phyloP scores from a whole-genome alignment of 2,888 invertebrate genomes.

The Cybosia mesomella region DNA sequence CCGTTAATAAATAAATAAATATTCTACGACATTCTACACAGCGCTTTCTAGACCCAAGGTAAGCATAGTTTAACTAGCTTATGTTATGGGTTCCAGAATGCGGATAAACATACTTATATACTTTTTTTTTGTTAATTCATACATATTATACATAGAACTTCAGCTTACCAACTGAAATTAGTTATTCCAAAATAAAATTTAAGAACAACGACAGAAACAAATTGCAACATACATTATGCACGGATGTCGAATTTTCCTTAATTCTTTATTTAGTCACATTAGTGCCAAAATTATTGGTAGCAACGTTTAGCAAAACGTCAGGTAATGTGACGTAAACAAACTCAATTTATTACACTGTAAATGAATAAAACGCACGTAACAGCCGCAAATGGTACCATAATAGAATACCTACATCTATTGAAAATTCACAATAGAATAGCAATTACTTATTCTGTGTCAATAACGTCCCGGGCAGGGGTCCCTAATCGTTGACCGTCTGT shows the following conservation, averaged over 20 bases:
- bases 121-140: too few species aligned
- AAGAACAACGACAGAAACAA: background rate
- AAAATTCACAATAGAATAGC: slow-evolving; percentile 51
- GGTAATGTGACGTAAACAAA: slow-evolving; percentile 25
- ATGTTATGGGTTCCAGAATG: too few species aligned
- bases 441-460: slow-evolving; percentile 1
- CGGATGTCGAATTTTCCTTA: background rate
- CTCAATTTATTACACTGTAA: slow-evolving; percentile 39
- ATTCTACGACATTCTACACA: too few species aligned
- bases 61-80: too few species aligned
- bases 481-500: slow-evolving; percentile 42
- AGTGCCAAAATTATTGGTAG: slow-evolving; percentile 1
- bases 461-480: slow-evolving; percentile 40
- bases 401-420: slow-evolving; percentile 62
- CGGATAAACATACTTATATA: too few species aligned
- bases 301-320: background rate
- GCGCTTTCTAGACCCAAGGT: too few species aligned
- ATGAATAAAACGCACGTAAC: slow-evolving; percentile 40
- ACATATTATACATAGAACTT: too few species aligned
- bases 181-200: background rate
- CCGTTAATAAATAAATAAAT: too few species aligned
- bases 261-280: background rate
- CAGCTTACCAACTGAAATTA: too few species aligned
- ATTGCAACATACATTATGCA: background rate
- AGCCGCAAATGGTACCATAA: slow-evolving; percentile 53